Percentiles rank a stretch among this genome's conserved stretches.
Evolutionary conservation across 2,888 invertebrate genomes (phyloP).

Genomic region (Dysmachus trigonus): DNA sequence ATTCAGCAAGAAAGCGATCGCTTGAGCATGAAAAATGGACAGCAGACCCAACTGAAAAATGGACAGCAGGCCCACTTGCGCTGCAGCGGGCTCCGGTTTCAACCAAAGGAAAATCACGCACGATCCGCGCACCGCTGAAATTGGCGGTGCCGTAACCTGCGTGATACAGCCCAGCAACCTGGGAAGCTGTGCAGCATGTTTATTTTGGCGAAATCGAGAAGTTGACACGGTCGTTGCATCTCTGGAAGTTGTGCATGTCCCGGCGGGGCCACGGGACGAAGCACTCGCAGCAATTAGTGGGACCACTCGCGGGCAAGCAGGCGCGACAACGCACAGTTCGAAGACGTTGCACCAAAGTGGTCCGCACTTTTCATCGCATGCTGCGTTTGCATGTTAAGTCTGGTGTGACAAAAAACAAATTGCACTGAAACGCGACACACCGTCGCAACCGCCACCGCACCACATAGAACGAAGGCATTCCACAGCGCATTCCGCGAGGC

Average conservation of each 20-base stretch:
- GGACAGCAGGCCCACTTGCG: not conserved
- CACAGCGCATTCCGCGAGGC: not conserved
- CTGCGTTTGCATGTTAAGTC: not conserved
- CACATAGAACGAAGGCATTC: not conserved
- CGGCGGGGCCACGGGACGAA: not conserved
- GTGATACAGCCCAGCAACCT: not conserved
- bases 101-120: slow-evolving; percentile 30
- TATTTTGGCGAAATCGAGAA: not conserved
- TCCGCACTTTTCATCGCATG: not conserved
- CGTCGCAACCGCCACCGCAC: not conserved
- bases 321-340: too few relatives aligned
- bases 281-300: not conserved
- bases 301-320: not conserved
- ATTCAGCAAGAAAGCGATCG: not conserved
- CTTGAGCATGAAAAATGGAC: not conserved
- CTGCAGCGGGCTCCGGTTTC: not conserved
- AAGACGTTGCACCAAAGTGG: not conserved
- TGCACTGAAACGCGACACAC: not conserved
- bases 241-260: not conserved
- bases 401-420: not conserved
- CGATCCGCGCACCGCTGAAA: slow-evolving; percentile 1
- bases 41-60: not conserved
- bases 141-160: not conserved
- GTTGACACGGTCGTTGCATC: not conserved
- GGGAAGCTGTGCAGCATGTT: not conserved